Conservation (phyloP, 2,888 invertebrate species). For the Phengaris arion region DNA sequence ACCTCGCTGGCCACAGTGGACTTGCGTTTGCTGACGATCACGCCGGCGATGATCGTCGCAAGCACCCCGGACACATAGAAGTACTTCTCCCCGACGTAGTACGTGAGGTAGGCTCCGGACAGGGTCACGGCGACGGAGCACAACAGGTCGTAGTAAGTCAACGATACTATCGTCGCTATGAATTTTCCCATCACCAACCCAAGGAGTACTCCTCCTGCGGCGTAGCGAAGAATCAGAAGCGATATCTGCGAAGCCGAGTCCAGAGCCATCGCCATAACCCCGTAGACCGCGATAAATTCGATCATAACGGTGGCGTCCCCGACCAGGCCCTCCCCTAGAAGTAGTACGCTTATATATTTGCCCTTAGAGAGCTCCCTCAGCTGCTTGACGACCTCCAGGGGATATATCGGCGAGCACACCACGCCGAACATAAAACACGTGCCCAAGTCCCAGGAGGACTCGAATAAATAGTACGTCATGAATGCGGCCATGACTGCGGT, state of each 20-base stretch:
- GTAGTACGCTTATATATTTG: constrained; percentile 63
- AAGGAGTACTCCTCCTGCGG: constrained; percentile 61
- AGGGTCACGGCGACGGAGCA: constrained; percentile 63
- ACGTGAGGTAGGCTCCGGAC: constrained; percentile 63
- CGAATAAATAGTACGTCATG: constrained; percentile 64
- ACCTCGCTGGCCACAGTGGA: constrained; percentile 65
- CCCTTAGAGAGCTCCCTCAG: constrained; percentile 61
- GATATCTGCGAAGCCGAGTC: constrained; percentile 55
- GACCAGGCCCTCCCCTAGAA: constrained; percentile 65
- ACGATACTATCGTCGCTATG: constrained; percentile 54
- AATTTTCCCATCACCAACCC: constrained; percentile 65
- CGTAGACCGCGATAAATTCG: constrained; percentile 62
- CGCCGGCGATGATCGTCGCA: constrained; percentile 61
- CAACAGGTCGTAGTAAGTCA: constrained; percentile 62
- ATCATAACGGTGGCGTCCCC: constrained; percentile 70
- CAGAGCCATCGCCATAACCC: constrained; percentile 57
- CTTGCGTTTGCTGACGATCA: constrained; percentile 61
- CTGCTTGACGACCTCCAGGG: constrained; percentile 63
- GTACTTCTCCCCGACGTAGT: constrained; percentile 67
- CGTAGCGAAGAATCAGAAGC: constrained; percentile 58
- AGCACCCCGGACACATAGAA: constrained; percentile 67
- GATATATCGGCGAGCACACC: constrained; percentile 66
- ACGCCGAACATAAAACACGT: constrained; percentile 63
- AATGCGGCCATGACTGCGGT: constrained; percentile 60
- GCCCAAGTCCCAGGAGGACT: constrained; percentile 59